These are phyloP conservation scores for Gnatocerus cornutus DNA, from an alignment of 2,888 invertebrate genomes.

Conservation along the genomic window DNA sequence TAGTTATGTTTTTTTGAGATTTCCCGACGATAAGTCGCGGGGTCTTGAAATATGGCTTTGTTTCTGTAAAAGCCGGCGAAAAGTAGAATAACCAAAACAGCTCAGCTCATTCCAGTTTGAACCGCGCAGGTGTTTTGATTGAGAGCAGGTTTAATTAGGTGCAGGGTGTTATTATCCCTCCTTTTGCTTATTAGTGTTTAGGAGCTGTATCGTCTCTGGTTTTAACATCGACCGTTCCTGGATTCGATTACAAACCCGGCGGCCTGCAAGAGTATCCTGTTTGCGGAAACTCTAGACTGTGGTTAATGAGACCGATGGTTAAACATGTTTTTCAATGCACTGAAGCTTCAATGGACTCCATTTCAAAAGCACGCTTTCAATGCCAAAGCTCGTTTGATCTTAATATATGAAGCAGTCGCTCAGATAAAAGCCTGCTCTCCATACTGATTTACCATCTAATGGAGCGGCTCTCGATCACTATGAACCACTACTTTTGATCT, in stretches of 20 bases:
- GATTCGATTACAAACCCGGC: slow-evolving; percentile 52
- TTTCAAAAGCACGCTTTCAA: slow-evolving; percentile 56
- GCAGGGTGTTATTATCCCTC: slow-evolving; percentile 46
- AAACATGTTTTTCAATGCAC: slow-evolving; percentile 66
- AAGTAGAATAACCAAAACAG: slow-evolving; percentile 16
- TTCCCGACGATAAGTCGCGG: slow-evolving; percentile 54
- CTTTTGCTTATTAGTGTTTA: slow-evolving; percentile 47
- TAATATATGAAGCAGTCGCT: slow-evolving; percentile 68
- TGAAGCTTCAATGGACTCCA: slow-evolving; percentile 63
- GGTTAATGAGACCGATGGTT: slow-evolving; percentile 63
- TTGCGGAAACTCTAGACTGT: slow-evolving; percentile 65
- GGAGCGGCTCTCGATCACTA: slow-evolving; percentile 51
- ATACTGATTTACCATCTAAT: slow-evolving; percentile 63
- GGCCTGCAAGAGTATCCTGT: slow-evolving; percentile 61
- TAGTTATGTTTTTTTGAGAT: slow-evolving; percentile 63
- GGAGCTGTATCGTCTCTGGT: slow-evolving; percentile 41
- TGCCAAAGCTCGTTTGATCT: slow-evolving; percentile 69
- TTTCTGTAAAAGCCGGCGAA: slow-evolving; percentile 50
- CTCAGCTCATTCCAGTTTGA: neutral
- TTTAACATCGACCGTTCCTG: slow-evolving; percentile 32
- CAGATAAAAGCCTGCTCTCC: slow-evolving; percentile 63
- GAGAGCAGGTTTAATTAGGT: slow-evolving; percentile 46
- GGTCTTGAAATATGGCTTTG: slow-evolving; percentile 60
- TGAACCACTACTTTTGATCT: slow-evolving; percentile 56
- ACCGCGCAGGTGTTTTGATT: slow-evolving; percentile 33